Percentiles rank a stretch among this genome's conserved stretches.
Evolutionary conservation across 2,888 invertebrate species (phyloP).

Genomic region (Ormia ochracea): DNA sequence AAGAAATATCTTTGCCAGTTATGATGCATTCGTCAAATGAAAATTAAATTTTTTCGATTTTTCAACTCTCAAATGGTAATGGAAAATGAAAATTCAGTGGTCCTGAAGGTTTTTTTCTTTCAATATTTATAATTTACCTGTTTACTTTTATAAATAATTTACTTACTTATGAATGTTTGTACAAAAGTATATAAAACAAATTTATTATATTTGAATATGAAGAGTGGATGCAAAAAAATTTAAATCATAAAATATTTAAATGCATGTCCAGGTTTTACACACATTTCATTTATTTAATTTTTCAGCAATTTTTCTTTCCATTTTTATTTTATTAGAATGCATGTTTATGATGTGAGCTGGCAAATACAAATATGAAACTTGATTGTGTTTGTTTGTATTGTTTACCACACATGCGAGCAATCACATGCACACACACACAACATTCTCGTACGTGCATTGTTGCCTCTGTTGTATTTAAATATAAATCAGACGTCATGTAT

Average conservation of each 20-base stretch:
- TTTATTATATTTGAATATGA: background rate
- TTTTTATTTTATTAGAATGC: slow-evolving; percentile 14
- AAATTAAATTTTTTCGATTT: slow-evolving; percentile 17
- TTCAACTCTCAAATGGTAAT: slow-evolving; percentile 11
- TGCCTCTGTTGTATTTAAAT: slow-evolving; percentile 7
- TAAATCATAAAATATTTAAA: slow-evolving; percentile 43
- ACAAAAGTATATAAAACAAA: background rate
- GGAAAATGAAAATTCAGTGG: slow-evolving; percentile 10
- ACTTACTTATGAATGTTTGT: background rate
- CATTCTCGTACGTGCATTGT: background rate
- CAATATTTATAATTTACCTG: slow-evolving; percentile 17
- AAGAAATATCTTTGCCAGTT: no score
- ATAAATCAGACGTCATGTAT: slow-evolving; percentile 48
- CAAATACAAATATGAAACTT: slow-evolving; percentile 24
- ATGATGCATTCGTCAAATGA: background rate
- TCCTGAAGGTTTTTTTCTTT: background rate
- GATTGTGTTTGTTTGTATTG: slow-evolving; percentile 1
- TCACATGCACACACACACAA: background rate
- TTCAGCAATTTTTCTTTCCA: background rate
- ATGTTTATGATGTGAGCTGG: background rate
- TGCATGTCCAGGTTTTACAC: slow-evolving; percentile 1
- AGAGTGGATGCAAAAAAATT: background rate
- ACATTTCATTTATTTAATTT: background rate
- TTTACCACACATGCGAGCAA: no score
- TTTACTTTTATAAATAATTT: background rate